These are phyloP conservation scores for Distichodus sexfasciatus DNA, from an alignment of 2,797 vertebrate genomes.

Conservation along the genomic window DNA sequence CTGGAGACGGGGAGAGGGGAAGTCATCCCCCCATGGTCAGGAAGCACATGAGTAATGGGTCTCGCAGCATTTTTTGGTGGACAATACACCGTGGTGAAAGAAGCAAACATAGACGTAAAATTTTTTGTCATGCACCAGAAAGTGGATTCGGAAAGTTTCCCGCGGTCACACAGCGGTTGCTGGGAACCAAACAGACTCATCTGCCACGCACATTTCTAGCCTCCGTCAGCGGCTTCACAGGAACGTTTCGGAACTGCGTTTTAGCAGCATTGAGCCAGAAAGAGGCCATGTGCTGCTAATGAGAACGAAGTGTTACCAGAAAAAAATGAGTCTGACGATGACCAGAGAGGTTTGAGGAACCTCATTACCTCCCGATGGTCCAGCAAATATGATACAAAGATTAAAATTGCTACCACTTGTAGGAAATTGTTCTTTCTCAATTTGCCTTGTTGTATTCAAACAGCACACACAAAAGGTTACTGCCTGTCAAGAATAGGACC, in stretches of 20 bases:
- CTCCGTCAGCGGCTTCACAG: slow-evolving; percentile 25
- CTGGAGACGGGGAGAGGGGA: slow-evolving; percentile 1
- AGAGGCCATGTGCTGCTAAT: slow-evolving; percentile 36
- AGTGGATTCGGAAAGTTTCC: slow-evolving; percentile 16
- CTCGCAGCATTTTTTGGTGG: background rate
- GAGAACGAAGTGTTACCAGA: slow-evolving; percentile 33
- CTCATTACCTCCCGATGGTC: background rate
- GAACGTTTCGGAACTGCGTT: slow-evolving; percentile 19
- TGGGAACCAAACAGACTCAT: slow-evolving; percentile 43
- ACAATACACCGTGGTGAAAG: slow-evolving; percentile 5
- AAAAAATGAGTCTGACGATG: slow-evolving; percentile 17
- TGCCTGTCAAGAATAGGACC: background rate
- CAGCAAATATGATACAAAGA: background rate
- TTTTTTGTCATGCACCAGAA: slow-evolving; percentile 5
- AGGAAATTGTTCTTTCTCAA: background rate
- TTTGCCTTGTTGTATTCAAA: background rate
- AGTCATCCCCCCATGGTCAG: background rate
- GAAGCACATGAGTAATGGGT: slow-evolving; percentile 27
- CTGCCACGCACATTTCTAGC: slow-evolving; percentile 38
- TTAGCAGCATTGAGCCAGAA: slow-evolving; percentile 25
- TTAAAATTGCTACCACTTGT: slow-evolving; percentile 7
- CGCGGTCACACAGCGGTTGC: slow-evolving; percentile 11
- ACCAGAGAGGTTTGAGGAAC: slow-evolving; percentile 3
- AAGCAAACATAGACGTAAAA: slow-evolving; percentile 19
- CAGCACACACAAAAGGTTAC: background rate